phyloP scores from a whole-genome alignment of 2,797 vertebrate genomes.

The Enteromius mattozi region DNA sequence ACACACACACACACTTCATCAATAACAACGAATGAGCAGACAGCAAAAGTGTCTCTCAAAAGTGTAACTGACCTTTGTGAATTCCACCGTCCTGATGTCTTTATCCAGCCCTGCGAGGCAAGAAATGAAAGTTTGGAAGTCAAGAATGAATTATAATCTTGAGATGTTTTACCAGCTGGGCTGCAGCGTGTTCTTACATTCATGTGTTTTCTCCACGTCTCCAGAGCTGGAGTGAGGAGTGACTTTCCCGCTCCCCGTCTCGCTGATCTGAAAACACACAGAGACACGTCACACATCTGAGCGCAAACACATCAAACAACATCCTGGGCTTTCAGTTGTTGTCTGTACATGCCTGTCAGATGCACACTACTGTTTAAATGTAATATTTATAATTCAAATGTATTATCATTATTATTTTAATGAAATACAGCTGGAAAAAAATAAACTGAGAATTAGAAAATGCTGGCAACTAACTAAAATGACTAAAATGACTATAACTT shows the following conservation, averaged over 20 bases:
- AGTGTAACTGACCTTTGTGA: conserved; percentile 82
- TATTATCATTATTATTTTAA: no score
- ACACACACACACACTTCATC: neutral
- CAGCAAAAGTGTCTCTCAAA: neutral
- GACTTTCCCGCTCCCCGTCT: conserved; percentile 74
- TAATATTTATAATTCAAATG: no score
- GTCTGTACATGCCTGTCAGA: no score
- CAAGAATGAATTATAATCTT: neutral
- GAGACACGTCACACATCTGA: neutral
- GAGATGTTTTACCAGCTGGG: neutral
- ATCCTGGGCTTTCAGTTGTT: no score
- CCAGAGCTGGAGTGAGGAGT: conserved; percentile 73
- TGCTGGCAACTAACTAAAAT: no score
- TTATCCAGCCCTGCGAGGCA: conserved; percentile 80
- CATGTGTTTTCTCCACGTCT: conserved; percentile 77
- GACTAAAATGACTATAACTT: neutral
- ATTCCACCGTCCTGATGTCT: conserved; percentile 88
- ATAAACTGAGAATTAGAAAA: no score
- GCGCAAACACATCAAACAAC: neutral
- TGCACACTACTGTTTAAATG: no score
- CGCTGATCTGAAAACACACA: conserved; percentile 70
- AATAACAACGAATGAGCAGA: neutral
- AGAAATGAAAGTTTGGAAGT: neutral
- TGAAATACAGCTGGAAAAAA: no score
- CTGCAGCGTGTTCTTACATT: conserved; percentile 75